Evolutionary conservation across 2,797 vertebrate genomes (phyloP), one percentile per base, ranked within the genome.

Genomic region (Anas acuta): DNA sequence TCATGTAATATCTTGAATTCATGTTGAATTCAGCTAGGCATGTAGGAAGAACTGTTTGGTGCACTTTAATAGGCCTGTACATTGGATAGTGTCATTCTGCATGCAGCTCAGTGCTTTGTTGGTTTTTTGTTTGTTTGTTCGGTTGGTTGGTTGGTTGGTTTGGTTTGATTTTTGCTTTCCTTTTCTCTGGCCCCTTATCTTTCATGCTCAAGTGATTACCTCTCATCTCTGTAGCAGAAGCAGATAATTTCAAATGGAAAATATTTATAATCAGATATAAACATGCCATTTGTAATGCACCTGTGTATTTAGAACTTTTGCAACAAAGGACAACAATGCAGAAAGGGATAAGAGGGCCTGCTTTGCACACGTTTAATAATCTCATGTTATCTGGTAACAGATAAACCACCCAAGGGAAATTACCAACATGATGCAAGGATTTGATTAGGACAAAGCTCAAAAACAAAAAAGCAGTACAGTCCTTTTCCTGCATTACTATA

Each of bases 381-480:
- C 58, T 91, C 22, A 8, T 47, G 78, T 92, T 94, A 95, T 93
- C 88, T 80, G 37, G 54, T 72, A 93, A 89, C 4, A 92, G 88
- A 93, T 87, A 90, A 95, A 82, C 69, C 61, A 62, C 86, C 47
- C 81, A 72, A 87, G 81, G 90, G 95, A 93, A 96, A 97, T 95
- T 85, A 94, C 66, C 74, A 83, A 51, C 0, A 1, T 23, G 75
- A 93, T 78, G 78, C 69, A 93, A 89, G 51, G 61, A 91, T 94
- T 33, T 95, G 75, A 92, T 93, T 80, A 87, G 71, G 64, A 83
- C 33, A 94, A 65, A 77, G 32, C 28, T 93, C 75, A 80, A 25
- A 92, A 87, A 4, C 53, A 88, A 91, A 84, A 86, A 37, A 65
- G 28, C 35, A 80, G 41, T 6, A 25, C 7, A 85, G 47, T 82